Evolutionary conservation across 2,113 vertebrate species (phyloP), one percentile per base, ranked within the genome.

Genomic region (Peromyscus polionotus): DNA sequence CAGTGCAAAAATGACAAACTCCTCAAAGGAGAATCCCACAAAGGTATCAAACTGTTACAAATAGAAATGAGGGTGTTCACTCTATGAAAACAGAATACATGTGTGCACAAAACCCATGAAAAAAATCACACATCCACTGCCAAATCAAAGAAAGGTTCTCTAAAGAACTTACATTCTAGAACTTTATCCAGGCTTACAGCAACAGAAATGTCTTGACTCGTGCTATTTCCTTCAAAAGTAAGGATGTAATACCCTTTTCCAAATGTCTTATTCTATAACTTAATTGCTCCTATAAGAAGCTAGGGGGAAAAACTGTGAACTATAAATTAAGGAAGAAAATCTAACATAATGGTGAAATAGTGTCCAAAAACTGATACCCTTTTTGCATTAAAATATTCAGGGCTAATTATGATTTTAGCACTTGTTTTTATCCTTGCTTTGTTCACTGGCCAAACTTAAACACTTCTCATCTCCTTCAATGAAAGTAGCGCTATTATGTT

Each of bases 391-490:
- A 97, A 98, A 97, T 98, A 97, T 97, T 97, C 97, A 96, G 95
- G 97, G 94, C 97, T 98, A 98, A 98, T 98, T 98, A 97, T 98
- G 97, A 97, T 98, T 97, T 98, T 98, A 97, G 96, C 95, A 92
- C 96, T 98, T 97, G 96, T 96, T 98, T 97, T 97, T 94, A 97
- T 96, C 96, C 97, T 97, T 94, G 83, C 98, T 98, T 98, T 98
- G 97, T 98, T 98, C 98, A 93, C 89, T 97, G 93, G 98, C 98
- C 98, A 98, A 98, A 98, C 96, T 98, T 97, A 98, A 98, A 98
- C 87, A 98, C 97, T 98, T 98, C 97, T 98, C 97, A 96, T 98
- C 98, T 97, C 96, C 84, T 97, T 97, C 97, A 97, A 98, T 97
- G 97, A 98, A 97, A 98, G 96, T 95, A 93, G 96, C 28, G 7